These are phyloP conservation scores for Cyphomyrus discorhynchus DNA, from an alignment of 2,113 vertebrate species.

Conservation along the genomic window DNA sequence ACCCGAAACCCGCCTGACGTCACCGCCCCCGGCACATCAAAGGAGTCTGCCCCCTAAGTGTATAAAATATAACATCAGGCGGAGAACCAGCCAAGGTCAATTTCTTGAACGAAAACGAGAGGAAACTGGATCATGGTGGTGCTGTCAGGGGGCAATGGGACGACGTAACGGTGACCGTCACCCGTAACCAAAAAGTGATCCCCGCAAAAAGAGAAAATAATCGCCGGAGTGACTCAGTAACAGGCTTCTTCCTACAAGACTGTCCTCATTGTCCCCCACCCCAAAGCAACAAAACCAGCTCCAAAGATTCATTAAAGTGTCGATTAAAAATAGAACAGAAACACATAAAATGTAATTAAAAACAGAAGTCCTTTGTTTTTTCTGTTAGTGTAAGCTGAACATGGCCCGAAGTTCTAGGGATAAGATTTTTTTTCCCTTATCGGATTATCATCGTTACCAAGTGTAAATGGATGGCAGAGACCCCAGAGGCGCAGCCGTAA, in stretches of 20 bases:
- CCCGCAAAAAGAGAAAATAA: not conserved
- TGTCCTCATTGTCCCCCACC: not conserved
- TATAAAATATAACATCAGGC: not conserved
- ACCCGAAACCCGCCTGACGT: conserved; percentile 66
- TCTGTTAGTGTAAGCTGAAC: not conserved
- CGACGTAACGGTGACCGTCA: conserved; percentile 2
- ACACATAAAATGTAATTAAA: not conserved
- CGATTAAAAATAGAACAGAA: not conserved
- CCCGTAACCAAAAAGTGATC: not conserved
- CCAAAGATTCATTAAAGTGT: not conserved
- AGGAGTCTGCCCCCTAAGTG: conserved; percentile 7
- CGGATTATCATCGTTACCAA: not conserved
- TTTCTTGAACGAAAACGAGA: not conserved
- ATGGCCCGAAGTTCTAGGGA: not conserved
- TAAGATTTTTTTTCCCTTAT: not conserved
- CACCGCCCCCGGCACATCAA: conserved; percentile 28
- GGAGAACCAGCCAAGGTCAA: not conserved
- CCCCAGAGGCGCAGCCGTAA: not conserved
- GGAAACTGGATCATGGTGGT: not conserved
- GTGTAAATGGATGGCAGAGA: not conserved
- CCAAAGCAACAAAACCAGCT: not conserved
- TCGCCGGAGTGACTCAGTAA: not conserved
- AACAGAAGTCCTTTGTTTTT: not conserved
- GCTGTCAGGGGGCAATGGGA: not conserved
- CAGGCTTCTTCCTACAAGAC: not conserved